Evolutionary conservation across 1,140 invertebrate species (phyloP), one percentile per base, ranked within the genome.

Genomic region (Micrasema minimum): DNA sequence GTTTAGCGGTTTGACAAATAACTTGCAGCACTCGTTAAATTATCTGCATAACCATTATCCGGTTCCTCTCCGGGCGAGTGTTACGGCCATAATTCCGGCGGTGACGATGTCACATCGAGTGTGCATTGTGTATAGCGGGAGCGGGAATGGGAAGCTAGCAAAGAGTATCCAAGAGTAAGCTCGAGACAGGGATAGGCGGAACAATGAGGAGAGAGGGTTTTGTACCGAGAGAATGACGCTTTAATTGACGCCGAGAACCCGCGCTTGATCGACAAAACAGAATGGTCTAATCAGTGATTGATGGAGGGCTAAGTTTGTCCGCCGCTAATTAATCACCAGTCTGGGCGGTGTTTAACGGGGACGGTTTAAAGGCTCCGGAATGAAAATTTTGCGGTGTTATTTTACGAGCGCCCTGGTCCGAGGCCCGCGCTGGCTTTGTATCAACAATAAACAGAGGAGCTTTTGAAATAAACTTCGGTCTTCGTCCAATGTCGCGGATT

Each of bases 381-480:
- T 75, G 72, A 71, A 71, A 71, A 75, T 69, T 59, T 55, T 38
- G 55, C n/a, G 5, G 23, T 38, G 23, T 51, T 68, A 68, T 57
- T 68, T 68, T 68, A 57, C 62, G 62, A 64, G 65, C 45, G 62
- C 66, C 53, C 67, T 61, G 14, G 57, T 61, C 57, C 68, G 23
- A 43, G 51, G 62, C 57, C 72, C 37, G 62, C n/a, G 31, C 23
- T 45, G 65, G 46, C 70, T 75, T 75, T 75, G 72, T 75, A 75
- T 75, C 69, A 67, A 66, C 61, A 70, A 74, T 74, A 74, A 74
- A 74, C 72, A 74, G 55, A 35, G 71, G 59, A 46, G 55, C 72
- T 75, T 75, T 75, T 71, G 72, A 75, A 74, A 75, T 71, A 75
- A n/a, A 75, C 69, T 75, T 75, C 71, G 18, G 72, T 50, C 72